phyloP scores from a whole-genome alignment of 2,113 vertebrate genomes.

The Tragelaphus scriptus region DNA sequence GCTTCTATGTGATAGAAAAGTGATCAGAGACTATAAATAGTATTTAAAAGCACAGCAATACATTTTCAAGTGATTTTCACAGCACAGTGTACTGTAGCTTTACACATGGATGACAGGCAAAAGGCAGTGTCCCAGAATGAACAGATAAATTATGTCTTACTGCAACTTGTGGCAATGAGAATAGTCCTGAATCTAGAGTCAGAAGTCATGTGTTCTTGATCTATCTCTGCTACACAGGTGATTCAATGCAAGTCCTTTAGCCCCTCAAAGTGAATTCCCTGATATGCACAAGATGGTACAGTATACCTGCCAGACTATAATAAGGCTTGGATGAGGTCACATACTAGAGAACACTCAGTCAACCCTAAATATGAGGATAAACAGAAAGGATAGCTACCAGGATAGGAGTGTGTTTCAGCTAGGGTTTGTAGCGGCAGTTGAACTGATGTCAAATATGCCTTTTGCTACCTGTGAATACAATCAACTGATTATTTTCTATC shows the following conservation, averaged over 20 bases:
- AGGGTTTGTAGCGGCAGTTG: background rate
- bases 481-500: background rate
- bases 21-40: background rate
- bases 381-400: background rate
- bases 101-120: background rate
- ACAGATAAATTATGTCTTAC: background rate
- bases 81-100: background rate
- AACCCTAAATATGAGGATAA: background rate
- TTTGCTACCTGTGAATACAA: background rate
- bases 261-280: background rate
- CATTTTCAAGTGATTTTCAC: background rate
- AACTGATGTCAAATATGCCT: background rate
- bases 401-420: background rate
- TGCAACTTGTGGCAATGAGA: background rate
- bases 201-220: background rate
- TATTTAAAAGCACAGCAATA: slow-evolving; percentile 8
- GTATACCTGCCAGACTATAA: background rate
- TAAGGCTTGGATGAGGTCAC: background rate
- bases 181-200: background rate
- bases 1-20: background rate
- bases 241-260: background rate
- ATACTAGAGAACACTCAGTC: background rate
- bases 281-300: background rate
- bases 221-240: background rate
- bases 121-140: background rate